phyloP scores from a whole-genome alignment of 1,140 invertebrate species.

The Ylistrum balloti region DNA sequence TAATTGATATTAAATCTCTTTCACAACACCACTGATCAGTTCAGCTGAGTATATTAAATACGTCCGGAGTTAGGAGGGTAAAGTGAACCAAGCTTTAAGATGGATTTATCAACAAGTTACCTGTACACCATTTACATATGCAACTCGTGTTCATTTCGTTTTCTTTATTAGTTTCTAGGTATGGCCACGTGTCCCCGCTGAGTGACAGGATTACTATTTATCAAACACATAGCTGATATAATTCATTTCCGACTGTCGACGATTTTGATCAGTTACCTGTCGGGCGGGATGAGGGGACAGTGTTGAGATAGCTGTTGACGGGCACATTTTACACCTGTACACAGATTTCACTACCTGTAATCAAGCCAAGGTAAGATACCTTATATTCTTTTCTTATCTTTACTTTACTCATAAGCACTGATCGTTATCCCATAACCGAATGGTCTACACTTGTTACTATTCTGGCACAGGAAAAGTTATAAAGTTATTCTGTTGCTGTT shows the following conservation, averaged over 20 bases:
- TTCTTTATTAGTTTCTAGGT: not conserved
- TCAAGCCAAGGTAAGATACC: not conserved
- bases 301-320: not conserved
- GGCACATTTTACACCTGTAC: not conserved
- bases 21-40: too few relatives aligned
- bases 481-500: too few relatives aligned
- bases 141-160: not conserved
- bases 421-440: not conserved
- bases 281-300: constrained; percentile 35
- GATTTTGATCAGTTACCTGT: constrained; percentile 28
- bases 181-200: constrained; percentile 19
- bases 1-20: too few relatives aligned
- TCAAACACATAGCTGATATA: constrained; percentile 39
- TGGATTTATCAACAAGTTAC: not conserved
- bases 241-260: constrained; percentile 32
- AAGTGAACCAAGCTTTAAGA: not conserved
- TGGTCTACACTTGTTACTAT: too few relatives aligned
- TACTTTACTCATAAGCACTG: not conserved
- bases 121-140: constrained; percentile 20
- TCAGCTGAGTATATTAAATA: too few relatives aligned
- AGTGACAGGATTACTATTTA: constrained; percentile 35
- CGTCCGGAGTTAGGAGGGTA: too few relatives aligned
- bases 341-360: constrained; percentile 8
- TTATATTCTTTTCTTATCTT: not conserved
- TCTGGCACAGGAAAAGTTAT: not conserved